Percentiles rank a stretch among this genome's conserved stretches.
phyloP scores from a whole-genome alignment of 2,797 vertebrate species.

The Denticeps clupeoides region DNA sequence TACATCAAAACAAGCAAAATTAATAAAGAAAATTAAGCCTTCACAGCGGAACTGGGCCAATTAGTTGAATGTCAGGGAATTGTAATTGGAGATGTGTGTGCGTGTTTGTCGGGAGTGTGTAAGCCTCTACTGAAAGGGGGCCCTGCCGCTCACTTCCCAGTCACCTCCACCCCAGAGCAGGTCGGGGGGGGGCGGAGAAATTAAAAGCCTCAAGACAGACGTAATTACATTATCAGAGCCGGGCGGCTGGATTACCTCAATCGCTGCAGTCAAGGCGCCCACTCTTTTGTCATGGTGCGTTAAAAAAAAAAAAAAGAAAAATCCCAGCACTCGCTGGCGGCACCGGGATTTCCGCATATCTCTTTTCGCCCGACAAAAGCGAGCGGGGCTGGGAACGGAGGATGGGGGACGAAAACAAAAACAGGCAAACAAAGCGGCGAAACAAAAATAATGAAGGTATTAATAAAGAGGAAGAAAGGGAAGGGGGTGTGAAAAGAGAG shows the following conservation, averaged over 20 bases:
- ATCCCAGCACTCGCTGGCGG: conserved; percentile 84
- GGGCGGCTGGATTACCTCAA: conserved; percentile 94
- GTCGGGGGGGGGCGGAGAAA: conserved; percentile 70
- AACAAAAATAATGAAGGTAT: conserved; percentile 88
- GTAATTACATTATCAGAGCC: conserved; percentile 99
- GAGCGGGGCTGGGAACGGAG: conserved; percentile 65
- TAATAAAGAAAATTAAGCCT: conserved; percentile 99
- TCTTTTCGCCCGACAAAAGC: conserved; percentile 77
- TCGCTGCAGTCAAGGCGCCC: conserved; percentile 95
- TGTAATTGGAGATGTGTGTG: conserved; percentile 76
- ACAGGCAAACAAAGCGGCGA: conserved; percentile 73
- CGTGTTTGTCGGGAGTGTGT: conserved; percentile 6
- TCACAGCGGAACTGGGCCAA: conserved; percentile 87
- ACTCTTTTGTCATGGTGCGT: conserved; percentile 85
- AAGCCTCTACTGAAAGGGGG: conserved; percentile 66
- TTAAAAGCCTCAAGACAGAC: conserved; percentile 97
- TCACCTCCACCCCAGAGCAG: conserved; percentile 64
- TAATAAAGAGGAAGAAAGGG: conserved; percentile 51
- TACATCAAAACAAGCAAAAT: conserved; percentile 79
- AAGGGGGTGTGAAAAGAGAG: conserved; percentile 56
- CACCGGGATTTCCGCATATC: conserved; percentile 86
- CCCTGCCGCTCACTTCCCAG: conserved; percentile 44
- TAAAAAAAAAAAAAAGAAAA: conserved; percentile 57
- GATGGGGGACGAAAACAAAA: conserved; percentile 62
- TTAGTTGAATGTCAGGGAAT: conserved; percentile 99